A percentile compares a stretch with the other conserved stretches of the same genome.
Evolutionary conservation across 2,113 vertebrate species (phyloP).

Genomic region (Manacus vitellinus): DNA sequence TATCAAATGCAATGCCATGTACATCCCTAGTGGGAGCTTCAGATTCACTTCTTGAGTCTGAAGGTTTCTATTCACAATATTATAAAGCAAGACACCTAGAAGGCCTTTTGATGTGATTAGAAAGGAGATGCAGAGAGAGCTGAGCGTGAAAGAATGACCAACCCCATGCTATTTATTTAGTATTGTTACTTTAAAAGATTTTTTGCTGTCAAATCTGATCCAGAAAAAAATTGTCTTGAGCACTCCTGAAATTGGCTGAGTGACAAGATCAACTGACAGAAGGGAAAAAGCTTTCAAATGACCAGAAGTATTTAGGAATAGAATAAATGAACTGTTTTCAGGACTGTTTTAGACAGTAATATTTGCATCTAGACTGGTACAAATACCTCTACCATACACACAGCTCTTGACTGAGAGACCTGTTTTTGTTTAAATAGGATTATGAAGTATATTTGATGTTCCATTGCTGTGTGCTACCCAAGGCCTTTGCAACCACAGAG

Average conservation of each 20-base stretch:
- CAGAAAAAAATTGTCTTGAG: not conserved
- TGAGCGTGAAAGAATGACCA: not conserved
- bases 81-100: not conserved
- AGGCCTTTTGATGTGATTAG: constrained; percentile 4
- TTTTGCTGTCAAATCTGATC: constrained; percentile 47
- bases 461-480: not conserved
- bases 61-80: not conserved
- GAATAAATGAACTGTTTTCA: not conserved
- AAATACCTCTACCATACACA: not conserved
- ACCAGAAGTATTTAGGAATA: not conserved
- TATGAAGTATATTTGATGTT: not conserved
- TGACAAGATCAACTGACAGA: not conserved
- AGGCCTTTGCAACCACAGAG: not conserved
- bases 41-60: not conserved
- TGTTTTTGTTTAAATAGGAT: not conserved
- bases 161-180: not conserved
- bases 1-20: not conserved
- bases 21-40: not conserved
- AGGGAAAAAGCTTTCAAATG: not conserved
- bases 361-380: not conserved
- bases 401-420: not conserved
- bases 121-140: not conserved
- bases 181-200: not conserved
- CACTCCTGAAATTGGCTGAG: not conserved
- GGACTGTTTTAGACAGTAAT: not conserved